Conservation (phyloP, 2,113 vertebrate species). For the Rhynchopsitta pachyrhyncha region DNA sequence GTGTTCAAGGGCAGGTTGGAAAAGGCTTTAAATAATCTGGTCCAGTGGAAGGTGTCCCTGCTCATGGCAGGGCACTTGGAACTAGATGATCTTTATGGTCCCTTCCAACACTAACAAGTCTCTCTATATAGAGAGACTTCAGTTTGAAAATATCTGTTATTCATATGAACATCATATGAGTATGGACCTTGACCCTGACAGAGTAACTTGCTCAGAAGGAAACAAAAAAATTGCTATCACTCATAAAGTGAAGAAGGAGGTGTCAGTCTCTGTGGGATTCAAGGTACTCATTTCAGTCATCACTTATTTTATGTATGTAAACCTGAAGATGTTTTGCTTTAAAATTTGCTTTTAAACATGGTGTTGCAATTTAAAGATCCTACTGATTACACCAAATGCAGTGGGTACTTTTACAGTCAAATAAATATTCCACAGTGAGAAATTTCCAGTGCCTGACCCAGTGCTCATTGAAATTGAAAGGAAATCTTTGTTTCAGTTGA, state of each 20-base stretch:
- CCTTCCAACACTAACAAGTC: background rate
- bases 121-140: background rate
- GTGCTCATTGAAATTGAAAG: background rate
- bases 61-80: background rate
- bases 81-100: background rate
- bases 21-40: background rate
- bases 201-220: background rate
- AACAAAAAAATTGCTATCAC: background rate
- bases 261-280: background rate
- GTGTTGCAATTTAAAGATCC: background rate
- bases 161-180: background rate
- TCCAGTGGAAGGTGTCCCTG: background rate
- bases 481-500: background rate
- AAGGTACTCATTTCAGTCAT: background rate
- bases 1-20: background rate
- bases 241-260: background rate
- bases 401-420: background rate
- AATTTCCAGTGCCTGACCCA: background rate
- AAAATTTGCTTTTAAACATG: background rate
- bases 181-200: accelerated
- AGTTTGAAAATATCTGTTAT: background rate
- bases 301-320: background rate
- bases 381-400: background rate
- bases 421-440: background rate
- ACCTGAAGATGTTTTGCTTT: background rate